Evolutionary conservation across 1,140 invertebrate genomes (phyloP).

Genomic region (roundworm (Caenorhabditis elegans)): WBcel235 BX284604.4:14783001-14783500

Average conservation of each 20-base stretch:
- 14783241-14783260: no score
- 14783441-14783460: slow-evolving; percentile 32
- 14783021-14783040: neutral
- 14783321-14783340: neutral
- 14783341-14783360: slow-evolving; percentile 10
- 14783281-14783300: no score
- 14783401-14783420: neutral
- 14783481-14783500: neutral
- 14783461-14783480: neutral
- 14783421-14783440: neutral
- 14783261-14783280: no score
- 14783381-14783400: neutral
- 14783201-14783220: neutral
- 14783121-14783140: neutral
- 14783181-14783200: slow-evolving; percentile 22
- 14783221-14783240: neutral
- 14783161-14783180: slow-evolving; percentile 9
- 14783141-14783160: no score
- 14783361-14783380: neutral
- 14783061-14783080: neutral
- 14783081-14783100: neutral
- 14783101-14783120: slow-evolving; percentile 13
- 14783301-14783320: no score
- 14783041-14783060: neutral
- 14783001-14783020: neutral